These are phyloP conservation scores for Neodontobutis hainanensis DNA, from an alignment of 2,113 vertebrate genomes.

Conservation along the genomic window DNA sequence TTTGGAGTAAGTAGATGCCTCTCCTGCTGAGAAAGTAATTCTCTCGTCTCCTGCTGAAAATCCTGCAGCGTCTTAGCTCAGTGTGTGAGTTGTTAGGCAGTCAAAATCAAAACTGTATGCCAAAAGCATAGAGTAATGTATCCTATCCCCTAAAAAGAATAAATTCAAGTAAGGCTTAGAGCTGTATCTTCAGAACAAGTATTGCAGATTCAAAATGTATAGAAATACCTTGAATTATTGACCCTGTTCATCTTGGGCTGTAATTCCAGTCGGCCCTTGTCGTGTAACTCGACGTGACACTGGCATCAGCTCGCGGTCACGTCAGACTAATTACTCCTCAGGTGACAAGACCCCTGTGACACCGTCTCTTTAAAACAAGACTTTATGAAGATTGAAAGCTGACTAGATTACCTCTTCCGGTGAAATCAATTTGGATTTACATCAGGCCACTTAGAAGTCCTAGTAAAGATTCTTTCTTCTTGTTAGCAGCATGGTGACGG, in stretches of 20 bases:
- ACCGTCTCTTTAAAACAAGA: constrained; percentile 1
- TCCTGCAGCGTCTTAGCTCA: not conserved
- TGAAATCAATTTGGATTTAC: constrained; percentile 45
- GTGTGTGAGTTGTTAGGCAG: not conserved
- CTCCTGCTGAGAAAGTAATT: not conserved
- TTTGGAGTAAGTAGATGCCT: not conserved
- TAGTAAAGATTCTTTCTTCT: constrained; percentile 20
- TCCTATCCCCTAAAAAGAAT: not conserved
- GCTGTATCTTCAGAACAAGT: not conserved
- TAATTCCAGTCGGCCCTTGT: not conserved
- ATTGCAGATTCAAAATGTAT: not conserved
- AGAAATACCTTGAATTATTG: not conserved
- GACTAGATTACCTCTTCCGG: constrained; percentile 36
- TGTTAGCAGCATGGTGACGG: constrained; percentile 5
- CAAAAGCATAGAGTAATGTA: not conserved
- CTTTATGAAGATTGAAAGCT: constrained; percentile 51
- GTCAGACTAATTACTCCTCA: constrained; percentile 54
- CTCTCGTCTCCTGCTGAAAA: not conserved
- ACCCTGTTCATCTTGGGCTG: not conserved
- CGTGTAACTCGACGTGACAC: constrained; percentile 28
- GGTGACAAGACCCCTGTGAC: constrained; percentile 42
- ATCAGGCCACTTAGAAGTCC: constrained; percentile 7
- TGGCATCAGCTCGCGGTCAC: constrained; percentile 27
- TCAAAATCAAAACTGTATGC: not conserved
- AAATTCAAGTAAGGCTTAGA: too few relatives aligned